Base-by-base conservation (phyloP, 1,140 invertebrate species). In the Neodiprion fabricii region DNA sequence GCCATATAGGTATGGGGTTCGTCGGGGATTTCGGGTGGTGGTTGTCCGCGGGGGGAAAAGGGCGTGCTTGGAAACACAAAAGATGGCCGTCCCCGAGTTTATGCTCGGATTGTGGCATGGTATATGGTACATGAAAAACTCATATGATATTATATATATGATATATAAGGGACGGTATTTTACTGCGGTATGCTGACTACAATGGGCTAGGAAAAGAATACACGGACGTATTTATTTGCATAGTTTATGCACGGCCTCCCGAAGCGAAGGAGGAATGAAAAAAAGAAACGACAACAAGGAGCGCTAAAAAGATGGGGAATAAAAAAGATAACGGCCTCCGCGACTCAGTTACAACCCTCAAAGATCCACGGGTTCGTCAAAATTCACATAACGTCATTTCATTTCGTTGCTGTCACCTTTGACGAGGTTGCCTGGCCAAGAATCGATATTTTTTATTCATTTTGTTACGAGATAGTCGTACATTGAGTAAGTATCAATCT, bases 131-230 rank as follows among this genome's bases (percentile, higher is more conserved):
- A 69, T 69, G 67, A 79, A 76, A 82, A 78, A 78, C 81, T 81
- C 80, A 78, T 75, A 76, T 76, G 80, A 82, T 82, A 21, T 21
- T 21, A 21, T 21, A 21, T 21, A 21, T 21, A 21, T 21, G 17
- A 21, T 21, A 21, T 21, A 82, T 81, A 82, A 82, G 80, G 76
- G 79, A 48, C 71, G 76, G 80, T 82, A 82, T 82, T 81, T 82
- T 77, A 82, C 73, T 65, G 72, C 79, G 75, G 50, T 75, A 75
- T 78, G 75, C 73, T 74, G 79, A 71, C 81, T 79, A 81, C 81
- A 80, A 82, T 82, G 75, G 28, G 75, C 78, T 77, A 69, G 73
- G 76, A 78, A 77, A 78, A 81, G 81, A 82, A 82, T 81, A 82
- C 81, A 75, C 50, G 11, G 75, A 77, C 79, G 74, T 82, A 82